Evolutionary conservation across 1,140 invertebrate genomes (phyloP).

Genomic region (Scaptomyza montana): DNA sequence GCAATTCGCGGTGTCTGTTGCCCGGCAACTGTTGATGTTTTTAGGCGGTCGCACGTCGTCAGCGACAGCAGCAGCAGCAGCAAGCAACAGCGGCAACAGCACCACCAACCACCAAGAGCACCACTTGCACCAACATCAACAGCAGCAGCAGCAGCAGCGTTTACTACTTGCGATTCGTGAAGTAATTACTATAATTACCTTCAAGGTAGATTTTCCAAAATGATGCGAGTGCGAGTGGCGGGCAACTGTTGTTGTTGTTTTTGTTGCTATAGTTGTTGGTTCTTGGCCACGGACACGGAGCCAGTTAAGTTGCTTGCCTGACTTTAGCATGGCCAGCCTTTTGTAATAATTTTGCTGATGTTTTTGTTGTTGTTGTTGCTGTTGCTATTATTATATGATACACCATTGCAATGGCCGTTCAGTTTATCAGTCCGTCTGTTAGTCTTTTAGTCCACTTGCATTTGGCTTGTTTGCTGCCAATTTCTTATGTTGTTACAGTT

Average conservation of each 20-base stretch:
- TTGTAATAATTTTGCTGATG: slow-evolving; percentile 71
- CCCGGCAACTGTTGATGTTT: slow-evolving; percentile 80
- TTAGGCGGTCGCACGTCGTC: slow-evolving; percentile 83
- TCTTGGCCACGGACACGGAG: slow-evolving; percentile 24
- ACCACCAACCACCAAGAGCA: slow-evolving; percentile 29
- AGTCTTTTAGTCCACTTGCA: slow-evolving; percentile 18
- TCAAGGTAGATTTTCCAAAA: slow-evolving; percentile 84
- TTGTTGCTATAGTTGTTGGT: not conserved
- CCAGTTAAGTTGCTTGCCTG: slow-evolving; percentile 42
- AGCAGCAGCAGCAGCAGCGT: slow-evolving; percentile 52
- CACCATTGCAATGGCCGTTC: slow-evolving; percentile 76
- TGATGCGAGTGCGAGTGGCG: slow-evolving; percentile 69
- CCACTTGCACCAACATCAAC: slow-evolving; percentile 12
- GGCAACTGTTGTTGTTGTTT: slow-evolving; percentile 23
- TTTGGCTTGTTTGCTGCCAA: slow-evolving; percentile 71
- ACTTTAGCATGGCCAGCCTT: slow-evolving; percentile 46
- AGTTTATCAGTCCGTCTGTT: not conserved
- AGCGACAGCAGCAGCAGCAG: slow-evolving; percentile 54
- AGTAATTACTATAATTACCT: slow-evolving; percentile 84
- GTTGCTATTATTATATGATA: slow-evolving; percentile 82
- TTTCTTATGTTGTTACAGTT: slow-evolving; percentile 74
- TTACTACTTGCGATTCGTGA: slow-evolving; percentile 83
- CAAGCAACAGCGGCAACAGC: slow-evolving; percentile 30
- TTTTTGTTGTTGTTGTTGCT: slow-evolving; percentile 22
- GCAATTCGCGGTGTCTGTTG: slow-evolving; percentile 39